Base-by-base conservation (phyloP, 2,113 vertebrate genomes). In the Lamprotornis superbus region DNA sequence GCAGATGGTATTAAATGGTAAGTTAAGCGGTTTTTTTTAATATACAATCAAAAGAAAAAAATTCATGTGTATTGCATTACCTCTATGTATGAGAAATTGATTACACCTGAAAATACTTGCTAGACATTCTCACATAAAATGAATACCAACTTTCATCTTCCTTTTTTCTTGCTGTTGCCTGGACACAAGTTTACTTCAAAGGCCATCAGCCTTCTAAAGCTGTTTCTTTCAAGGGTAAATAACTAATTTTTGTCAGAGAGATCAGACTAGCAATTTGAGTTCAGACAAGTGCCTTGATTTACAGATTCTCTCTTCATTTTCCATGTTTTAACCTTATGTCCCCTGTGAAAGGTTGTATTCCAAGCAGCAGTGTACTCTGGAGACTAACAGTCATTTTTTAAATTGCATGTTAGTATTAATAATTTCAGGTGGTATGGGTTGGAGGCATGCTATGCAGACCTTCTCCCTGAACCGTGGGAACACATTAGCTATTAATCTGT, bases 401-500 rank as follows among this genome's bases (percentile, higher is more conserved):
- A 94, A 92, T 87, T 93, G 79, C 95, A 14, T 95, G 69, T 94
- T 93, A 61, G 64, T 85, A 87, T 97, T 93, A 96, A 97, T 96
- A 89, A 94, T 97, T 94, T 47, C 95, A 60, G 44, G 65, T 67
- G 53, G 27, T 64, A 52, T 87, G 80, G 52, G 59, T 70, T 94
- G 83, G 61, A 93, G 76, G 59, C 78, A 87, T 87, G 91, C 77
- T 87, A 60, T 77, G 59, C 35, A 84, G 89, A 39, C 64, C 67
- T 95, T 88, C 77, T 83, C 42, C 60, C 50, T 83, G 64, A 94
- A 84, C 42, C 78, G 47, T 80, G 49, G 56, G 55, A 85, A 75
- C 76, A 40, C 46, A 35, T 76, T 61, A 6, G 5, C 23, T 91
- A 12, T 76, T 77, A 90, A 55, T 76, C 64, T 73, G 15, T 78